Evolutionary conservation across 2,888 invertebrate species (phyloP).

Genomic region (Athrips mouffetella): DNA sequence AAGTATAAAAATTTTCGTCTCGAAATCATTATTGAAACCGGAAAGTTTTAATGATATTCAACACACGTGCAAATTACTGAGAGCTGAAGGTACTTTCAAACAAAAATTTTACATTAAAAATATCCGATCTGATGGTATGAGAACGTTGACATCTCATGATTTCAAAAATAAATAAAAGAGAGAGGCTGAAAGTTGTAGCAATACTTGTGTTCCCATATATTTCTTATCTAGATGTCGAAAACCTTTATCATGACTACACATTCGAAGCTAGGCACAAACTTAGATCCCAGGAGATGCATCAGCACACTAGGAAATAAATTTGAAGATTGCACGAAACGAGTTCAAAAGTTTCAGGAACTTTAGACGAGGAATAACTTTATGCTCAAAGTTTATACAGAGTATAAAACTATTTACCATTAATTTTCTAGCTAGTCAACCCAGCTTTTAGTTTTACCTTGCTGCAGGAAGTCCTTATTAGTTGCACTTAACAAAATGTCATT

Average conservation of each 20-base stretch:
- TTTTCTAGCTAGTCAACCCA: constrained; percentile 6
- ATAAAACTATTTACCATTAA: constrained; percentile 13
- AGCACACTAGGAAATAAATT: constrained; percentile 29
- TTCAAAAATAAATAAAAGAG: neutral
- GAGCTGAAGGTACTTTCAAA: neutral
- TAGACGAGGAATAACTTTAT: constrained; percentile 26
- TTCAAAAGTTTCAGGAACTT: constrained; percentile 32
- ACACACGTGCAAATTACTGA: constrained; percentile 10
- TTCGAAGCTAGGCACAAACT: constrained; percentile 1
- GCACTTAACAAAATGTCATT: constrained; percentile 19
- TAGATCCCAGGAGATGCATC: constrained; percentile 26
- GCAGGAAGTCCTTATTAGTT: constrained; percentile 10
- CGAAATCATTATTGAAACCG: neutral
- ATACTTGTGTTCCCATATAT: neutral
- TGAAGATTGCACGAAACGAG: constrained; percentile 33
- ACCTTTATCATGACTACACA: neutral
- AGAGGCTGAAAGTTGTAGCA: neutral
- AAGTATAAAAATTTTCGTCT: neutral
- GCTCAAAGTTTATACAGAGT: constrained; percentile 9
- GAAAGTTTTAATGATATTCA: constrained; percentile 11
- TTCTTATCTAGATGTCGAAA: neutral
- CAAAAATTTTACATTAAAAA: constrained; percentile 3
- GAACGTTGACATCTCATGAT: constrained; percentile 3
- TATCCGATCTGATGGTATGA: constrained; percentile 1
- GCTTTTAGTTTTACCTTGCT: neutral